Conservation (phyloP, 1,140 invertebrate genomes). For the Drosophila equinoxialis region DNA sequence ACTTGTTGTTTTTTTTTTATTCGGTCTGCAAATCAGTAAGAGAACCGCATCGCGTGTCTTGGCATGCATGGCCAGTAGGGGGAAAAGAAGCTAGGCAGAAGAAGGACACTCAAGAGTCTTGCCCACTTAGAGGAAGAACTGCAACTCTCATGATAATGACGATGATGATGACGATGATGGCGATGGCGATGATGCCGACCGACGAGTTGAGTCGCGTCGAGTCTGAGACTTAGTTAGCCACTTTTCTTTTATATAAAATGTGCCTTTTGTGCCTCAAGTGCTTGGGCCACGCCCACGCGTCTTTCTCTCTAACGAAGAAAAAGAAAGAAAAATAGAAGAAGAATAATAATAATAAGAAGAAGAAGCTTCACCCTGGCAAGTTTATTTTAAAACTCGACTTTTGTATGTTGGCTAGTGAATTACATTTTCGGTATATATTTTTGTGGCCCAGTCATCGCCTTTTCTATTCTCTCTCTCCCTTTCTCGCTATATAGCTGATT, state of each 20-base stretch:
- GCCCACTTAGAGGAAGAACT: conserved; percentile 35
- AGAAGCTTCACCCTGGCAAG: conserved; percentile 55
- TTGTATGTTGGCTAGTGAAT: conserved; percentile 72
- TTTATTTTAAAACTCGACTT: conserved; percentile 79
- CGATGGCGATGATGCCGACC: neutral
- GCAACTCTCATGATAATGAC: conserved; percentile 33
- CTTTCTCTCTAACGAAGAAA: neutral
- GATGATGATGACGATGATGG: neutral
- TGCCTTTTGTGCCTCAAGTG: conserved; percentile 72
- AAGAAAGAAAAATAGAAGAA: conserved; percentile 31
- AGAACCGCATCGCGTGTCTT: conserved; percentile 40
- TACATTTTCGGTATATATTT: conserved; percentile 77
- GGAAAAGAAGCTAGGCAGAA: neutral
- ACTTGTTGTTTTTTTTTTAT: conserved; percentile 20
- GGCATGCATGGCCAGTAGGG: conserved; percentile 16
- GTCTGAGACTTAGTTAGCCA: conserved; percentile 72
- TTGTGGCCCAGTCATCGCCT: conserved; percentile 64
- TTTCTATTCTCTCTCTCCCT: neutral
- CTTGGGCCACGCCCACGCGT: conserved; percentile 5
- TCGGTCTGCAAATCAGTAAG: conserved; percentile 42
- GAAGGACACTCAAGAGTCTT: conserved; percentile 39
- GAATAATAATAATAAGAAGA: conserved; percentile 46
- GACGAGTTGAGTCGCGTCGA: conserved; percentile 27
- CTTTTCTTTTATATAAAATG: conserved; percentile 75
- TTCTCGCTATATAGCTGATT: conserved; percentile 44